Base-by-base conservation (phyloP, 2,797 vertebrate species). In the Cottoperca gobio region DNA sequence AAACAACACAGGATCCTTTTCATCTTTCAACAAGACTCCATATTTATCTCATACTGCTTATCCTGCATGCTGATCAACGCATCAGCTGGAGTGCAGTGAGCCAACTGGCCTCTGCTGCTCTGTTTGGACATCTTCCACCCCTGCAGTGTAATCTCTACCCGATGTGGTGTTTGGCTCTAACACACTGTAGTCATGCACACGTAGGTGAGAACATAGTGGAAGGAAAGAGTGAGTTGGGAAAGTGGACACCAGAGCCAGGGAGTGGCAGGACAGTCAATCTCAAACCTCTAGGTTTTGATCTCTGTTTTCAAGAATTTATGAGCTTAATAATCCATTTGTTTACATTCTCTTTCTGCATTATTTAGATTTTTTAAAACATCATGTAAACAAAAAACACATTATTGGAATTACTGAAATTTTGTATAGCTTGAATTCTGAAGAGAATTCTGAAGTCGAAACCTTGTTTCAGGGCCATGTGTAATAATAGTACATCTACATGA, bases 61-160 rank as follows among this genome's bases (percentile, higher is more conserved):
- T 16, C 26, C 71, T 33, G 43, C 82, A 70, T 0, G 2, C 73
- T 65, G 83, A 74, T 26, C 26, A 26, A n/a, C n/a, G n/a, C n/a
- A n/a, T n/a, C n/a, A n/a, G 49, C 66, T 33, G 48, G 70, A 63
- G 62, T 11, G 23, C 57, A n/a, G 53, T 2, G 33, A 79, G 64
- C 73, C 81, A 70, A 68, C 58, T 62, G 69, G 72, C 72, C 57
- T 60, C 73, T 35, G 74, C 79, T 46, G 79, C 49, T 71, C 54
- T 67, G 84, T 68, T 70, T 64, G 72, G 58, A 88, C 63, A 58
- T 58, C 80, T 57, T 81, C 66, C 67, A 50, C 77, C 66, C 75
- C 81, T 63, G 82, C 71, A 31, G 65, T 23, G 63, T 86, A 81
- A 88, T 89, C 78, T 86, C 68, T 71, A 68, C 65, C 87, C 90